A percentile compares a stretch with the other conserved stretches of the same genome.
phyloP scores from a whole-genome alignment of 2,888 invertebrate species.

The Himalopsyche anomala region DNA sequence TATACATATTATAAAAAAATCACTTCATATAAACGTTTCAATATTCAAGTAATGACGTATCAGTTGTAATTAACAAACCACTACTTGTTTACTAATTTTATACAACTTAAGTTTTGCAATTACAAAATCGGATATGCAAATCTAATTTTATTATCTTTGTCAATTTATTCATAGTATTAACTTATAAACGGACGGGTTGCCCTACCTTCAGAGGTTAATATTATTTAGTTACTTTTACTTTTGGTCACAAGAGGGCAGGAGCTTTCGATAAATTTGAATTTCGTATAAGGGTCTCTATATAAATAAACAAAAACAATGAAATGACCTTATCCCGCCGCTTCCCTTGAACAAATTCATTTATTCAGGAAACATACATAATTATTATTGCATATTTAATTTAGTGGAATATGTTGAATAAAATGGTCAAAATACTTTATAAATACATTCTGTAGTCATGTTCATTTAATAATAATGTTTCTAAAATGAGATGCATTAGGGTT shows the following conservation, averaged over 20 bases:
- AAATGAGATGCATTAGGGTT: too few relatives aligned
- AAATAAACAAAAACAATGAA: constrained; percentile 59
- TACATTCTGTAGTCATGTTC: too few relatives aligned
- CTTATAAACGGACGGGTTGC: neutral
- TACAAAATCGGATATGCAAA: constrained; percentile 46
- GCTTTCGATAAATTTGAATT: constrained; percentile 58
- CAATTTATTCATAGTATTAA: constrained; percentile 46
- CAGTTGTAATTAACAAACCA: too few relatives aligned
- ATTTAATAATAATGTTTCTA: too few relatives aligned
- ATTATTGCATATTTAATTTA: neutral
- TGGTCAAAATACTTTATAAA: too few relatives aligned
- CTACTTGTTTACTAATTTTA: too few relatives aligned
- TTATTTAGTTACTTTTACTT: constrained; percentile 58
- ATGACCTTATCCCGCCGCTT: constrained; percentile 43
- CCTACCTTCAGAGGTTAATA: constrained; percentile 54
- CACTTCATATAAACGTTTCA: too few relatives aligned
- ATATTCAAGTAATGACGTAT: too few relatives aligned
- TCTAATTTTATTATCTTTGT: constrained; percentile 48
- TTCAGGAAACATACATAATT: constrained; percentile 41
- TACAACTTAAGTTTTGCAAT: constrained; percentile 24
- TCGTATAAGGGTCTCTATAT: constrained; percentile 60
- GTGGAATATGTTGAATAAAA: too few relatives aligned
- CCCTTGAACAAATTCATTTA: constrained; percentile 48
- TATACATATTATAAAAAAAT: too few relatives aligned
- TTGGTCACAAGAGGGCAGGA: constrained; percentile 10